Evolutionary conservation across 1,140 invertebrate species (phyloP), one percentile per base, ranked within the genome.

Genomic region (Thalassaphorura encarpata): DNA sequence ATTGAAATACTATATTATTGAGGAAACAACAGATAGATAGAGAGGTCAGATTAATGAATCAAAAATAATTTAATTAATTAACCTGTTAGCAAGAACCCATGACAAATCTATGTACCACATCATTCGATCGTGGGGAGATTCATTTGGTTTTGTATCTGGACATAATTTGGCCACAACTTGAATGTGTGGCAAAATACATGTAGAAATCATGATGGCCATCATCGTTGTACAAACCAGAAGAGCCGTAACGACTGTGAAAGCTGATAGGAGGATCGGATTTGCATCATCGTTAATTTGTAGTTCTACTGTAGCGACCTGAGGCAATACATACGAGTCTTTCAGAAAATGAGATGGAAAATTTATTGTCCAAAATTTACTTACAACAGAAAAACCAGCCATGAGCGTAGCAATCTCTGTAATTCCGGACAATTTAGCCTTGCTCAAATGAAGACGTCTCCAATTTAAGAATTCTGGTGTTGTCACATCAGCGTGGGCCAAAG

Each of bases 261-360:
- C 60, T 0, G 63, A 47, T 11, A 65, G 48, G 0, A 65, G 45
- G 18, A 42, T n/a, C 13, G 63, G 63, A 58, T 65, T 52, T 8
- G 63, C 60, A 29, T 65, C 63, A 19, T 65, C 63, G 24, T 65
- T 65, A 19, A 65, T 65, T 54, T 65, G 63, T 19, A 65, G 28
- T 29, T 65, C 63, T 1, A 65, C 63, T 8, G 63, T 65, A 11
- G 63, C 60, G 1, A 64, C 62, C 62, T 63, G 29, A 8, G 45
- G 6, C 2, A 19, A 36, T 11, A 23, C 41, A 31, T 48, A 46
- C 3, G 24, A 3, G 29, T 21, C n/a, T 1, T 54, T 19, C 18
- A 46, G n/a, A 26, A 26, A 27, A 42, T 41, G n/a, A 41, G 13
- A 18, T 8, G 42, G 18, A 45, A n/a, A 23, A 45, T 8, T 11